Evolutionary conservation across 1,140 invertebrate genomes (phyloP), one percentile per base, ranked within the genome.

Genomic region (Scaptomyza montana): DNA sequence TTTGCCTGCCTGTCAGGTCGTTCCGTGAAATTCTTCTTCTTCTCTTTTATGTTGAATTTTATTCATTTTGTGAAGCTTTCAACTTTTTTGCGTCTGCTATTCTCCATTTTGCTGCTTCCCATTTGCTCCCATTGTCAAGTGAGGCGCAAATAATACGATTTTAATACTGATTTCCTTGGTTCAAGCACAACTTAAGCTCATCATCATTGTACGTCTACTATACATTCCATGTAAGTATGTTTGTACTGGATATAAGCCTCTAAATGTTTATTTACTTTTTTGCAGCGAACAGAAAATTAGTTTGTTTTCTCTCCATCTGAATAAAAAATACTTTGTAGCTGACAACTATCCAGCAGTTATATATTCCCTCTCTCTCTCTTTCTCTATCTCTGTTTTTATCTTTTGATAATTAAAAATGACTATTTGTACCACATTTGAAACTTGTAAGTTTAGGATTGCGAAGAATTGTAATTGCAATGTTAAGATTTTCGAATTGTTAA

Each of bases 91-190:
- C 36, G 9, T 46, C 49, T 8, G 50, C n/a, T 41, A 51, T 43
- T 25, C 41, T 54, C 4, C 56, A 50, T 53, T 12, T n/a, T 12
- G 9, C 10, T 70, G 61, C 21, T 68, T 56, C 69, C n/a, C 78
- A 67, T 70, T 87, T 70, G 61, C 21, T 68, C 56, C 69, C 78
- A 67, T 70, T 87, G 78, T 78, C 78, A 87, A 86, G 82, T 86
- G 82, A 86, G 72, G 82, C 84, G 84, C 59, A 82, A 65, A 68
- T 86, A 86, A 87, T 87, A 75, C 84, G 82, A 86, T 86, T 86
- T 86, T 86, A 86, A 86, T 86, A 87, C 78, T 82, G 82, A 86
- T 86, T 86, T 86, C 70, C 76, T 60, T 57, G 28, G 67, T 65
- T 62, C 66, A 36, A 36, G 33, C 33, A 36, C 33, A 54, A 41